These are phyloP conservation scores for Diadophis punctatus DNA, from an alignment of 2,113 vertebrate genomes.

Conservation along the genomic window DNA sequence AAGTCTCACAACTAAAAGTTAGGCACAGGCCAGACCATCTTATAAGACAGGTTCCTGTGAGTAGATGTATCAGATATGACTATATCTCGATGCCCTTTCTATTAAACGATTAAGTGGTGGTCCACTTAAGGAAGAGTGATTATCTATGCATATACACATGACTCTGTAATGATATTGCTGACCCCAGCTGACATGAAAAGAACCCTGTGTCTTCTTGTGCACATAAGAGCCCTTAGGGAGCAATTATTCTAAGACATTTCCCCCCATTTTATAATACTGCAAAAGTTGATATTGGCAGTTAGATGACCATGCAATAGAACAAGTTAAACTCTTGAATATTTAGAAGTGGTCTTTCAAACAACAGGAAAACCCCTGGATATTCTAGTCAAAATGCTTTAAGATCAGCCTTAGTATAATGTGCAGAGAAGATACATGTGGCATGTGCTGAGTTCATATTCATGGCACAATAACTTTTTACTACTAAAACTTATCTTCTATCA, in stretches of 20 bases:
- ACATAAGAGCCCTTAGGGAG: background rate
- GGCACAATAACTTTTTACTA: background rate
- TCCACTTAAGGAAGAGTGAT: background rate
- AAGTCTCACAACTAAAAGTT: background rate
- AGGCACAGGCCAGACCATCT: background rate
- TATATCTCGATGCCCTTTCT: background rate
- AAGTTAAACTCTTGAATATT: background rate
- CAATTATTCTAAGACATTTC: background rate
- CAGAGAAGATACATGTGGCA: background rate
- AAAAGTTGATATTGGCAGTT: background rate
- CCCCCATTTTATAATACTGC: background rate
- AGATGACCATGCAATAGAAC: background rate
- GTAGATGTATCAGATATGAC: background rate
- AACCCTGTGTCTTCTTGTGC: background rate
- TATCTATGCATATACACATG: background rate
- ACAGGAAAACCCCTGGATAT: background rate
- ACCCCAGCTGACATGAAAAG: background rate
- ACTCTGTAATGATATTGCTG: background rate
- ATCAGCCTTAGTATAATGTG: background rate
- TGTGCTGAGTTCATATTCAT: background rate
- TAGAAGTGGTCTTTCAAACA: background rate
- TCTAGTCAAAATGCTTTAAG: background rate
- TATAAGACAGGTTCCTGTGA: background rate
- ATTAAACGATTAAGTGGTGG: background rate
- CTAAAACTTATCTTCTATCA: background rate